Evolutionary conservation across 1,140 invertebrate genomes (phyloP), one percentile per base, ranked within the genome.

Genomic region (Euwallacea similis): DNA sequence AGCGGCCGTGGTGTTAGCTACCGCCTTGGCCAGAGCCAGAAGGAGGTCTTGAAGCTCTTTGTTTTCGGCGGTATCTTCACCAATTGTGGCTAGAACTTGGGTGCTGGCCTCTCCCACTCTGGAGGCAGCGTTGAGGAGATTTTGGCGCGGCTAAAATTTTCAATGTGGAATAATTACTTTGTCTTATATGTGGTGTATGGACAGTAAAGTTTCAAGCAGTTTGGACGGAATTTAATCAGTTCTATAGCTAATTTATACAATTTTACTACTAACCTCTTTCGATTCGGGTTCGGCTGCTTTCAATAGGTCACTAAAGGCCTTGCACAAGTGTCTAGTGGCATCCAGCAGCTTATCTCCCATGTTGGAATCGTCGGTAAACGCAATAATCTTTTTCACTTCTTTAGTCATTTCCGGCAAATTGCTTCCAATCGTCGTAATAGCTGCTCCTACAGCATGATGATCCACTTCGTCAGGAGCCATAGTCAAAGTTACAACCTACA

Each of bases 341-440:
- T 97, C 93, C 63, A 99, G 82, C 10, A 99, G 84, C 69, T 89
- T 88, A 73, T 96, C 94, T 0, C 95, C 95, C 76, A 90, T 90
- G 46, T 89, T 84, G 1, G 86, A 84, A 74, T 91, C 88, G 71
- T 97, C 95, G 88, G 98, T 95, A 0, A 99, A 85, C 0, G 96
- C 95, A 7, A 97, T 97, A 74, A 99, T 92, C 87, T 98, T 93
- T 67, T 93, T 89, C 1, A 99, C 95, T 56, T 88, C 96, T 78
- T 95, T 93, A 0, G 96, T 95, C 86, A 99, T 96, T 83, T 98
- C 95, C 0, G 97, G 96, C 69, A 99, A 85, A 77, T 98, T 98
- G 65, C 90, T 95, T 7, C 96, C 94, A 75, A 99, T 99, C 41
- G 97, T 98, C 7, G 94, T 95, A 67, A 99, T 97, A 7, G 98